Evolutionary conservation across 2,888 invertebrate genomes (phyloP), one percentile per base, ranked within the genome.

Genomic region (Drosophila testacea): DNA sequence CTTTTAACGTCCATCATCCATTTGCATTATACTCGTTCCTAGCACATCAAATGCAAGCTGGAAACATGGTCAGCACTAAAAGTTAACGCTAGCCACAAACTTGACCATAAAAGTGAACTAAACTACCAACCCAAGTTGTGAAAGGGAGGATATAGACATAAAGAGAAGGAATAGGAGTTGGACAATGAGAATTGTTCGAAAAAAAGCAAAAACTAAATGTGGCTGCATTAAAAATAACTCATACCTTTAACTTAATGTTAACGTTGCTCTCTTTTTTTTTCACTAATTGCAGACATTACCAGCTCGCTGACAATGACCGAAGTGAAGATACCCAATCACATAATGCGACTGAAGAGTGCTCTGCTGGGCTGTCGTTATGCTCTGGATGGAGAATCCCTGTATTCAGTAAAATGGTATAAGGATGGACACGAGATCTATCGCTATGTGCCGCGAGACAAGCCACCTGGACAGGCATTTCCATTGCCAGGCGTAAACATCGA

Each of bases 321-420:
- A 91, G 94, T 97, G 69, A 94, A 95, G 87, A 95, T 97, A 90
- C 97, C 97, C 42, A 95, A 95, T 81, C 96, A 97, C 93, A 96
- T 96, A 88, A 95, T 96, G 67, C 94, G 96, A 76, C 96, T 96
- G 85, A 95, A 96, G 90, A 95, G 95, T 87, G 96, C 96, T 54
- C 94, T 94, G 73, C 94, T 97, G 78, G 96, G 96, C 61, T 97
- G 97, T 92, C 95, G 95, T 91, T 97, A 96, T 93, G 95, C 96
- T 91, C 94, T 97, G 90, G 96, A 97, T 83, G 95, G 95, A 2
- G 97, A 97, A 91, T 95, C 95, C 61, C 94, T 97, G 52, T 97
- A 97, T 93, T 97, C 97, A 32, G 97, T 97, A 89, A 97, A 97
- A 93, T 97, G 97, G 97, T 97, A 97, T 93, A 97, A 97, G 92